Conservation (phyloP, 2,797 vertebrate genomes). For the Strix occidentalis region DNA sequence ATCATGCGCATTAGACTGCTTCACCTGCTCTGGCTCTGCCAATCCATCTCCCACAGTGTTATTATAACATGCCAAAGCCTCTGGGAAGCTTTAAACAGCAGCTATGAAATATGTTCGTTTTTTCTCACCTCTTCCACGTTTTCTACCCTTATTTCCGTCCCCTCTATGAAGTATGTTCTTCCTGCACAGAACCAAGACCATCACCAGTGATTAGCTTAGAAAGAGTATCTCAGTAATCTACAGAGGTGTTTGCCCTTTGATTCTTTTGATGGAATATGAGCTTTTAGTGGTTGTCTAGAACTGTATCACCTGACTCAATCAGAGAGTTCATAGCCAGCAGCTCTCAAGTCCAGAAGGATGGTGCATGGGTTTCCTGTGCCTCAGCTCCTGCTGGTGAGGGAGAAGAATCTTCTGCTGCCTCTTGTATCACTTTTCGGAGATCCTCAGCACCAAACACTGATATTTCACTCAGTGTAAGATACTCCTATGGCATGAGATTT, state of each 20-base stretch:
- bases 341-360: background rate
- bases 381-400: background rate
- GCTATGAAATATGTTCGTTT: background rate
- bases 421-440: background rate
- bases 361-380: background rate
- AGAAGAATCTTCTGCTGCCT: background rate
- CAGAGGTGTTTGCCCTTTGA: background rate
- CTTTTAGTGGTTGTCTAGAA: background rate
- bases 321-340: background rate
- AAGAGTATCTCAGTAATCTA: background rate
- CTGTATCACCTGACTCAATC: background rate
- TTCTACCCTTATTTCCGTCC: background rate
- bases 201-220: background rate
- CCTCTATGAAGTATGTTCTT: background rate
- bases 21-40: background rate
- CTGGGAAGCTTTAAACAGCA: background rate
- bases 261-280: background rate
- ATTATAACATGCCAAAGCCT: background rate
- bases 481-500: background rate
- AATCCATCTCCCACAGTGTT: background rate
- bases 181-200: background rate
- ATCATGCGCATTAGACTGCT: background rate
- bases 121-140: background rate
- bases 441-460: background rate
- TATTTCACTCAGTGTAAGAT: background rate